Evolutionary conservation across 1,140 invertebrate species (phyloP), one percentile per base, ranked within the genome.

Genomic region (Araneus ventricosus): DNA sequence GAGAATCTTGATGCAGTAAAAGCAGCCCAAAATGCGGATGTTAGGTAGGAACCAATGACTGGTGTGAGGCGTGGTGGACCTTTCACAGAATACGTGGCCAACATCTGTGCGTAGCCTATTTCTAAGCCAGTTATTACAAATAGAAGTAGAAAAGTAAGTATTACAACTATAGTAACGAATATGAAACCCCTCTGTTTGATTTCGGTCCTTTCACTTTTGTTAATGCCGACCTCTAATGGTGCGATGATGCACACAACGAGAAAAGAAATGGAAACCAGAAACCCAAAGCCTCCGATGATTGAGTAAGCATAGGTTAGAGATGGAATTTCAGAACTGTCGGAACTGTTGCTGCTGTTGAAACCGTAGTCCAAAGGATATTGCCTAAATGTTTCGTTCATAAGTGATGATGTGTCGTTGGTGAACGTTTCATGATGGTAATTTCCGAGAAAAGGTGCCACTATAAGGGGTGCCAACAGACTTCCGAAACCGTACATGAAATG

Each of bases 401-500:
- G 41, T 3, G 59, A 70, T n/a, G n/a, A 8, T 89, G 39, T 45
- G 17, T 10, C 14, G n/a, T 84, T 30, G 20, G 41, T 41, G 6
- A 30, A 17, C 4, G 30, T 10, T 63, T 80, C 20, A 24, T 92
- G 94, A 22, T 80, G 52, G 67, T 75, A 70, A 59, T 94, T 30
- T 88, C 94, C 41, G 93, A 96, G 94, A 92, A 96, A 96, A 0
- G 96, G 96, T 52, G 95, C 95, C 7, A 96, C 95, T 27, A 96
- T 93, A 3, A 96, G 94, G n/a, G 96, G 96, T 14, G 96, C 96
- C 41, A 96, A 94, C 87, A 96, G 96, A 7, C 96, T 96, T 37
- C 96, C 96, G 30, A 96, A 90, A 20, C 95, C 96, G 95, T 96
- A 96, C 41, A 95, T 95, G 94, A 96, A 96, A 94, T 96, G 96